These are phyloP conservation scores for Phaenicophaeus curvirostris DNA, from an alignment of 2,797 vertebrate species.

Conservation along the genomic window DNA sequence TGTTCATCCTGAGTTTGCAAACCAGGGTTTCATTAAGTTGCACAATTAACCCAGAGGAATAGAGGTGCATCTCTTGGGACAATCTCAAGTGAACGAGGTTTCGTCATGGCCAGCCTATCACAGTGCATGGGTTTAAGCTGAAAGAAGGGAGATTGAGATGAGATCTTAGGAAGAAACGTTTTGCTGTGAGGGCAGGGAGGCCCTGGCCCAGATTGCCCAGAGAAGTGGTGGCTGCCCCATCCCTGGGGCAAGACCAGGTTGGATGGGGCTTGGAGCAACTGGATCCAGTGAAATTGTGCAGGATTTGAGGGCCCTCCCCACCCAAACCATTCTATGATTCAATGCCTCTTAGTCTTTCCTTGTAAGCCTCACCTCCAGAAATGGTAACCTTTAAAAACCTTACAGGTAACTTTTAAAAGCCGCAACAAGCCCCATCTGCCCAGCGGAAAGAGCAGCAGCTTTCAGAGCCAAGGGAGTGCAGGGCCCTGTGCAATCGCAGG, in stretches of 20 bases:
- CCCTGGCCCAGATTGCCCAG: too few species aligned
- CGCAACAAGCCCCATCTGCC: background rate
- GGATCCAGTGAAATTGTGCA: too few species aligned
- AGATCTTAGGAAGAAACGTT: too few species aligned
- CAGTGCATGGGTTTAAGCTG: accelerated
- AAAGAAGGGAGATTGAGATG: too few species aligned
- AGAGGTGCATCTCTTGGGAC: background rate
- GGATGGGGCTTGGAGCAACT: too few species aligned
- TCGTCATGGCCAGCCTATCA: background rate
- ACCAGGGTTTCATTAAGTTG: background rate
- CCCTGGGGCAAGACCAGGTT: too few species aligned
- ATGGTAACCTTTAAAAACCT: background rate
- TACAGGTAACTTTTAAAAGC: background rate
- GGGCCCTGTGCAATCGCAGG: too few species aligned
- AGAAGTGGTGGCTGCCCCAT: too few species aligned
- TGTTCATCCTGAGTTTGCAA: background rate
- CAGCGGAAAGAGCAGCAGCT: background rate
- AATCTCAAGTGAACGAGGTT: background rate
- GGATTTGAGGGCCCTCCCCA: too few species aligned
- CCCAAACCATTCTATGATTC: too few species aligned
- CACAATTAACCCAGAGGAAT: background rate
- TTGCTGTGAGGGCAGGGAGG: too few species aligned
- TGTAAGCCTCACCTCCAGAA: background rate
- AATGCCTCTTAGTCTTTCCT: background rate
- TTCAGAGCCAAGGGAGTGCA: background rate